Conservation (phyloP, 2,113 vertebrate genomes). For the Anhinga rufa region DNA sequence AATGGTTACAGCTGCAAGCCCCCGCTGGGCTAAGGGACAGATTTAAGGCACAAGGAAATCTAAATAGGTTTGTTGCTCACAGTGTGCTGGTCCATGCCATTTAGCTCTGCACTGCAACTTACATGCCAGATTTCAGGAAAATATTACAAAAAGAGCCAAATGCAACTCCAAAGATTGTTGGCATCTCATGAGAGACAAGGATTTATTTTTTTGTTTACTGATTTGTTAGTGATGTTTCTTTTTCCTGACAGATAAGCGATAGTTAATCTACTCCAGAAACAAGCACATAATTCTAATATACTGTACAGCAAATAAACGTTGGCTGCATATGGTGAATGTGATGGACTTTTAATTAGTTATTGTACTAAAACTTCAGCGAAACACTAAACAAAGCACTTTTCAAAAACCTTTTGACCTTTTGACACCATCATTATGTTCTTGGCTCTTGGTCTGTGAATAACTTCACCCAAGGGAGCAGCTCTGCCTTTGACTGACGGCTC, state of each 20-base stretch:
- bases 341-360: background rate
- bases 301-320: background rate
- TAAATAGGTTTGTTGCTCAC: background rate
- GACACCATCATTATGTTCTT: background rate
- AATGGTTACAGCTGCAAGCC: background rate
- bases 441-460: background rate
- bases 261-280: background rate
- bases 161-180: background rate
- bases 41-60: background rate
- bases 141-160: background rate
- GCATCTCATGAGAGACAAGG: background rate
- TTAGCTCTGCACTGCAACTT: background rate
- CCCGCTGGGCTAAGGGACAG: background rate
- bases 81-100: fast-evolving
- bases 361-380: background rate
- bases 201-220: background rate
- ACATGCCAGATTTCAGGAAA: background rate
- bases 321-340: background rate
- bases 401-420: background rate
- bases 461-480: background rate
- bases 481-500: fast-evolving
- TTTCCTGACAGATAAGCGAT: background rate
- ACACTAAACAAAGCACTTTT: background rate
- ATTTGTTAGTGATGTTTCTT: background rate
- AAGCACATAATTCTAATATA: background rate